phyloP scores from a whole-genome alignment of 2,113 vertebrate genomes.

The Pollachius pollachius region DNA sequence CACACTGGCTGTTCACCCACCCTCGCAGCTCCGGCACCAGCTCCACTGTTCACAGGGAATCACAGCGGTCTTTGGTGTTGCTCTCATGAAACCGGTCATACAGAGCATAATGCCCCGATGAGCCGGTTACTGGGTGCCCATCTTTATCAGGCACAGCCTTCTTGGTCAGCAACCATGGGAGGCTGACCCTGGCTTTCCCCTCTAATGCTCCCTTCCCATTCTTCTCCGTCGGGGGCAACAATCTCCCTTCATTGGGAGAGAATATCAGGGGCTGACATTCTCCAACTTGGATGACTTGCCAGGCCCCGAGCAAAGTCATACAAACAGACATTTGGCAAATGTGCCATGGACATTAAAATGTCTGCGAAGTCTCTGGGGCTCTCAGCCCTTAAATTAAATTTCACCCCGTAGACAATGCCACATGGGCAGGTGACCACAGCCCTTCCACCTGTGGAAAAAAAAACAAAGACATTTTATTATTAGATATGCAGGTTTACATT shows the following conservation, averaged over 20 bases:
- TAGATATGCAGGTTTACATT: neutral
- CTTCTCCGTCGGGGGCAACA: constrained; percentile 2
- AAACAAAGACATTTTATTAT: neutral
- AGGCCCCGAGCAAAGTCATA: constrained; percentile 32
- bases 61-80: constrained; percentile 20
- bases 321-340: constrained; percentile 36
- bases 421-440: constrained; percentile 22
- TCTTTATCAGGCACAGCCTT: neutral
- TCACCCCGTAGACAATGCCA: constrained; percentile 38
- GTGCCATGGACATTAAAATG: constrained; percentile 30
- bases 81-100: constrained; percentile 24
- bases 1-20: constrained; percentile 19
- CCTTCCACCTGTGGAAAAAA: constrained; percentile 30
- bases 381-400: constrained; percentile 23
- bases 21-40: constrained; percentile 25
- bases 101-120: constrained; percentile 20
- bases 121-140: constrained; percentile 23
- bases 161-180: constrained; percentile 23
- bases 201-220: constrained; percentile 3
- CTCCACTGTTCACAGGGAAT: constrained; percentile 16
- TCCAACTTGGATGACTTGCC: constrained; percentile 22
- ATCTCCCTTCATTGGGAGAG: constrained; percentile 20
- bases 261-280: constrained; percentile 8
- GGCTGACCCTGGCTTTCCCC: constrained; percentile 5
- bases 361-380: constrained; percentile 31